Conservation (phyloP, 2,888 invertebrate species). For the Drosophila mayaguana region DNA sequence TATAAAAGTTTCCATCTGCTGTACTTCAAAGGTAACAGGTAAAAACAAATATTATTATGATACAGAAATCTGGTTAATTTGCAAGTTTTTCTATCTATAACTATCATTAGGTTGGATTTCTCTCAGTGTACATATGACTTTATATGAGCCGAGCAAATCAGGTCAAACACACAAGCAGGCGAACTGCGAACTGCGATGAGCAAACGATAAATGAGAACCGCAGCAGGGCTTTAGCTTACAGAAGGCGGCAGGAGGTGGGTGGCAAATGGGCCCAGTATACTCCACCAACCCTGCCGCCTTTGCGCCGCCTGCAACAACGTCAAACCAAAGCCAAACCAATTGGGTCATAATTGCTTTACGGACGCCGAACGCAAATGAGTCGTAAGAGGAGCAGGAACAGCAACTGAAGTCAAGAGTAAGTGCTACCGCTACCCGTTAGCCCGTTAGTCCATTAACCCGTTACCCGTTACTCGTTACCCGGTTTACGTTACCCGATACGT, state of each 20-base stretch:
- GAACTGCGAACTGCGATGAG: slow-evolving; percentile 27
- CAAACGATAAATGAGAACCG: slow-evolving; percentile 16
- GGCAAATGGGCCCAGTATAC: not conserved
- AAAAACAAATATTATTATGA: no score
- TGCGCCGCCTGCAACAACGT: no score
- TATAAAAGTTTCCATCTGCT: no score
- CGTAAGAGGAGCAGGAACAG: slow-evolving; percentile 49
- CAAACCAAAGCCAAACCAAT: slow-evolving; percentile 39
- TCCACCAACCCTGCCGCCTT: no score
- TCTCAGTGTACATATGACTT: slow-evolving; percentile 48
- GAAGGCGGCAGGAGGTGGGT: not conserved
- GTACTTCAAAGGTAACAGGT: no score
- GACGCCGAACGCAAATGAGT: slow-evolving; percentile 73
- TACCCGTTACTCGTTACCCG: not conserved
- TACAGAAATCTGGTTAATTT: no score
- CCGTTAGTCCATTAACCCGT: not conserved
- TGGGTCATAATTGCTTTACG: slow-evolving; percentile 79
- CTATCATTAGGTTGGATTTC: not conserved
- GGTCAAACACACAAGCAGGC: slow-evolving; percentile 67
- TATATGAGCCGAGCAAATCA: slow-evolving; percentile 55
- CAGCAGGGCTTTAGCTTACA: not conserved
- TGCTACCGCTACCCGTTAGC: not conserved
- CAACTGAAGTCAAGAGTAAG: slow-evolving; percentile 4
- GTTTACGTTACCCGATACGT: not conserved
- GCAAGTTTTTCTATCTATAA: no score